Percentiles rank a stretch among this genome's conserved stretches.
Evolutionary conservation across 2,113 vertebrate species (phyloP).

Genomic region (Toxotes chatareus): DNA sequence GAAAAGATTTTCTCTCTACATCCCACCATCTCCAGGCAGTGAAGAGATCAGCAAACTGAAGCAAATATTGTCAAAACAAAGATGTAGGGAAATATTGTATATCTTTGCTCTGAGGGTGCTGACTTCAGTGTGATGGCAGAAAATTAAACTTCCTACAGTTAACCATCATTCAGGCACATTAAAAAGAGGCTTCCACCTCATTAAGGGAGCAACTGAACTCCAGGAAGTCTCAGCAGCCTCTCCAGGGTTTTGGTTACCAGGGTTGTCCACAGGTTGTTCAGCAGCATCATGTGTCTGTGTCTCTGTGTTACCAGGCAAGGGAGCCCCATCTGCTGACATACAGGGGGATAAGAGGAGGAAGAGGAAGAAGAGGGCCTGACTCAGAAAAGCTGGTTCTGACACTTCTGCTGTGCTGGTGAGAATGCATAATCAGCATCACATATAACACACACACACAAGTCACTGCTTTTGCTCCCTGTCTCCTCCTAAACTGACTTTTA

Average conservation of each 20-base stretch:
- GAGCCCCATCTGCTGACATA: slow-evolving; percentile 58
- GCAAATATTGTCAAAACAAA: neutral
- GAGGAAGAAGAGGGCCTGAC: slow-evolving; percentile 19
- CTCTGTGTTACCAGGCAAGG: slow-evolving; percentile 42
- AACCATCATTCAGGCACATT: slow-evolving; percentile 4
- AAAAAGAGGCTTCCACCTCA: slow-evolving; percentile 41
- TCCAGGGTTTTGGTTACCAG: slow-evolving; percentile 4
- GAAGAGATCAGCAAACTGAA: neutral
- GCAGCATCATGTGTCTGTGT: slow-evolving; percentile 44
- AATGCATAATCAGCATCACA: slow-evolving; percentile 52
- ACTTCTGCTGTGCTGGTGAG: slow-evolving; percentile 18
- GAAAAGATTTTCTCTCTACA: slow-evolving; percentile 10
- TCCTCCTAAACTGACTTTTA: slow-evolving; percentile 19
- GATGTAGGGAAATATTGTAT: neutral
- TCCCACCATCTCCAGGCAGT: neutral
- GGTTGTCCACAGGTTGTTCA: slow-evolving; percentile 32
- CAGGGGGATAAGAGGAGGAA: slow-evolving; percentile 9
- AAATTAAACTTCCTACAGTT: slow-evolving; percentile 2
- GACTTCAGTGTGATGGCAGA: neutral
- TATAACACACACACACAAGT: neutral
- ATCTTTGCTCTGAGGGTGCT: neutral
- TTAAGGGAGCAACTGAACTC: slow-evolving; percentile 31
- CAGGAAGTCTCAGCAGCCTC: neutral
- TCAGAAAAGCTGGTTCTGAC: slow-evolving; percentile 43
- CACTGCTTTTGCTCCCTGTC: neutral